phyloP scores from a whole-genome alignment of 2,113 vertebrate genomes.

The Montifringilla adamsi region DNA sequence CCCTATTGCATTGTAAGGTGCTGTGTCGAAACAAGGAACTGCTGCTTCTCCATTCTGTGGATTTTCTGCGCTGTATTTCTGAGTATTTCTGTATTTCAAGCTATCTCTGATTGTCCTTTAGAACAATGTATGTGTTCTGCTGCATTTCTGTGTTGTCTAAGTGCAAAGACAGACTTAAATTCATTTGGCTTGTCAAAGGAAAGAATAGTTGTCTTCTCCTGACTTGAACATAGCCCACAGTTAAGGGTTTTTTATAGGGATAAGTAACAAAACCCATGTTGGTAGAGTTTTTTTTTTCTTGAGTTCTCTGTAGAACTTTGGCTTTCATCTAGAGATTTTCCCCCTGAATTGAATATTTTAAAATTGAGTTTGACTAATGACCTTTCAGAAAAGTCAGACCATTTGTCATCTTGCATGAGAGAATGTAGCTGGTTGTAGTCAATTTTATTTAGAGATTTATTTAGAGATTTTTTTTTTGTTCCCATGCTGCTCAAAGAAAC shows the following conservation, averaged over 20 bases:
- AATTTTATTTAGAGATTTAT: constrained; percentile 51
- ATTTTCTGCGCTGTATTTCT: background rate
- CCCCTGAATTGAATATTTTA: background rate
- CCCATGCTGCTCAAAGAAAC: background rate
- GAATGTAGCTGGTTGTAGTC: background rate
- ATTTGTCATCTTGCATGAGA: constrained; percentile 41
- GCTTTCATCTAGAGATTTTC: background rate
- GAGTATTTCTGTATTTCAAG: background rate
- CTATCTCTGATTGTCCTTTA: background rate
- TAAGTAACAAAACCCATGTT: background rate
- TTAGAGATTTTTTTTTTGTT: constrained; percentile 13
- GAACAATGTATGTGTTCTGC: background rate
- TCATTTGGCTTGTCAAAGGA: background rate
- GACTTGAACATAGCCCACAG: background rate
- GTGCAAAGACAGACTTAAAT: background rate
- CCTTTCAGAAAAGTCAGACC: constrained; percentile 24
- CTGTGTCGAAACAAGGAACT: background rate
- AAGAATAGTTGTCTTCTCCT: background rate
- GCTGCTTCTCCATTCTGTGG: background rate
- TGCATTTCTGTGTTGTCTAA: background rate
- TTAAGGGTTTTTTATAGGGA: background rate
- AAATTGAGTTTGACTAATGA: constrained; percentile 33
- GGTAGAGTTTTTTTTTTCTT: background rate
- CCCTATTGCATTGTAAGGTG: background rate
- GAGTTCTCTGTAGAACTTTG: background rate